Conservation (phyloP, 2,888 invertebrate genomes). For the Athalia rosae region DNA sequence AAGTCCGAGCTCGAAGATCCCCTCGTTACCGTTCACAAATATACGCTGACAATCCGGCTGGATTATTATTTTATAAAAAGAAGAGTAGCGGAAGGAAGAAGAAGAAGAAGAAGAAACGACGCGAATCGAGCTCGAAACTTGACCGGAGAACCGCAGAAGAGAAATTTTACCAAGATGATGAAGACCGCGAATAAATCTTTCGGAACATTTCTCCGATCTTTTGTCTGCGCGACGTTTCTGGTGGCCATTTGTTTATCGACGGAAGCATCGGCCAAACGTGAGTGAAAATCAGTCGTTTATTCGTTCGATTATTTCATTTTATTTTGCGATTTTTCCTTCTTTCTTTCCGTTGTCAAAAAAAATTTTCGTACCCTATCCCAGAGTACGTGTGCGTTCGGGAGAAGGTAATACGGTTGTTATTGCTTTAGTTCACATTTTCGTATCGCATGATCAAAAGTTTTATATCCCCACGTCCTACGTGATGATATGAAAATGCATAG, state of each 20-base stretch:
- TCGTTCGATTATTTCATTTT: not conserved
- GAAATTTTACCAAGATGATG: conserved; percentile 44
- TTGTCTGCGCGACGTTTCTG: conserved; percentile 50
- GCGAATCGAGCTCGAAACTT: conserved; percentile 1
- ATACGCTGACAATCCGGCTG: too few species aligned
- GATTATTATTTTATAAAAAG: too few species aligned
- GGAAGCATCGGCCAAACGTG: conserved; percentile 62
- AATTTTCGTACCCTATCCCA: too few species aligned
- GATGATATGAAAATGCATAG: too few species aligned
- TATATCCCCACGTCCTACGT: too few species aligned
- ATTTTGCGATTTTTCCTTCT: not conserved
- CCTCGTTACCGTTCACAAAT: too few species aligned
- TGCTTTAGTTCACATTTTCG: too few species aligned
- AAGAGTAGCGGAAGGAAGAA: conserved; percentile 39
- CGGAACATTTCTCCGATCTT: not conserved
- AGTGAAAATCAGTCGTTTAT: conserved; percentile 50
- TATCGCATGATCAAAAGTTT: too few species aligned
- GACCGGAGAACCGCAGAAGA: conserved; percentile 21
- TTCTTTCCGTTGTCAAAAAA: too few species aligned
- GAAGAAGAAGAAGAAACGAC: conserved; percentile 8
- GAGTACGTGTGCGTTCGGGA: too few species aligned
- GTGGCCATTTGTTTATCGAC: conserved; percentile 54
- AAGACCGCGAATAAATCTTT: conserved; percentile 4
- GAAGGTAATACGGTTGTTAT: too few species aligned
- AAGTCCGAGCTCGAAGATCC: not conserved